These are phyloP conservation scores for Zingel zingel DNA, from an alignment of 2,113 vertebrate genomes.

Conservation along the genomic window DNA sequence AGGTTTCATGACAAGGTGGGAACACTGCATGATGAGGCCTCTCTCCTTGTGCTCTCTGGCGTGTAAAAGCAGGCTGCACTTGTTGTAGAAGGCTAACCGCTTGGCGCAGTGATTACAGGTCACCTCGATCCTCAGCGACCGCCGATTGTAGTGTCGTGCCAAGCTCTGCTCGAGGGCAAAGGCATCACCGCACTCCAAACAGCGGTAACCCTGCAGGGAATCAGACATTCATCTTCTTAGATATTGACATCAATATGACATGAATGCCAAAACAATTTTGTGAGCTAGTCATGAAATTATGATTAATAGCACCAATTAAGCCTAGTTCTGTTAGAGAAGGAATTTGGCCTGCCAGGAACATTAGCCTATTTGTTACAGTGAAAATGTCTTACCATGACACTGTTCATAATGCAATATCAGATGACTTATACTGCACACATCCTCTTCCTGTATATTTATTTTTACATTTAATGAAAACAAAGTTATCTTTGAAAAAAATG, in stretches of 20 bases:
- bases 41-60: slow-evolving; percentile 97
- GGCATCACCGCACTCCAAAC: slow-evolving; percentile 94
- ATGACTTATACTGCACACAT: not conserved
- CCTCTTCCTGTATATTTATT: not conserved
- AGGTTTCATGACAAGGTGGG: slow-evolving; percentile 95
- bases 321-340: not conserved
- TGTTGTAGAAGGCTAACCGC: slow-evolving; percentile 98
- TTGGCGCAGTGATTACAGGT: slow-evolving; percentile 97
- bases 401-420: not conserved
- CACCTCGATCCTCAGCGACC: slow-evolving; percentile 96
- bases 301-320: not conserved
- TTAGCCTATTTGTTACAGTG: not conserved
- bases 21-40: slow-evolving; percentile 98
- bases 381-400: not conserved
- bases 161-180: slow-evolving; percentile 95
- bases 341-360: not conserved
- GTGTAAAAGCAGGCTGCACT: slow-evolving; percentile 95
- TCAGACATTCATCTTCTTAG: not conserved
- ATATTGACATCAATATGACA: not conserved
- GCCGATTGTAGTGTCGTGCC: slow-evolving; percentile 93
- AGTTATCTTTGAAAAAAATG: not conserved
- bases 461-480: not conserved
- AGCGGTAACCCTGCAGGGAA: slow-evolving; percentile 88
- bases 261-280: not conserved
- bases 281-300: not conserved